Percentiles rank a stretch among this genome's conserved stretches.
Evolutionary conservation across 2,888 invertebrate species (phyloP).

Genomic region (Platypus cylindrus): DNA sequence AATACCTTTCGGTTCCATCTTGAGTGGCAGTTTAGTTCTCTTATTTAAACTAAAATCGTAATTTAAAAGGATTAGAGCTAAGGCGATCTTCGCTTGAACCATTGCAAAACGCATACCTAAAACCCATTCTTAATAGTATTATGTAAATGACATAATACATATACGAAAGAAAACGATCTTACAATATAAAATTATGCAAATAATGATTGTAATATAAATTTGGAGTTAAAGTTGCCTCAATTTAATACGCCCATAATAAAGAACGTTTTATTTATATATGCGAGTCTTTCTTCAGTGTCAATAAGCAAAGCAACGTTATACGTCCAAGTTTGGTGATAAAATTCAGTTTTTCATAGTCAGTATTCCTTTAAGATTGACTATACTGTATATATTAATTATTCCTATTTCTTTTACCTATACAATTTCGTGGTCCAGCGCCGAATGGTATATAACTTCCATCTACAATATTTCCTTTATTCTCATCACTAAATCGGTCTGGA

Average conservation of each 20-base stretch:
- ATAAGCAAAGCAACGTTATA: too few species aligned
- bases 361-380: not conserved
- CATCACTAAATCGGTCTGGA: conserved; percentile 43
- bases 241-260: too few species aligned
- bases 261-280: too few species aligned
- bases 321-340: too few species aligned
- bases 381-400: not conserved
- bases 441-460: conserved; percentile 42
- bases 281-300: too few species aligned
- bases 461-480: conserved; percentile 34
- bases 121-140: too few species aligned
- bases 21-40: conserved; percentile 30
- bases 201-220: too few species aligned
- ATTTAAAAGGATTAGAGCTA: conserved; percentile 36
- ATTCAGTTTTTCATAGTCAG: not conserved
- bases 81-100: conserved; percentile 41
- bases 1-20: conserved; percentile 34
- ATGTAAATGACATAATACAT: too few species aligned
- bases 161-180: too few species aligned
- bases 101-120: conserved; percentile 43
- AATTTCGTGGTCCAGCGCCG: conserved; percentile 43
- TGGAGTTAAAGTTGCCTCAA: too few species aligned
- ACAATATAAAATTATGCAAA: too few species aligned
- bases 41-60: conserved; percentile 28
- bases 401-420: conserved; percentile 36